A percentile compares a stretch with the other conserved stretches of the same genome.
Evolutionary conservation across 2,888 invertebrate genomes (phyloP).

Genomic region (Stenotaenia linearis): DNA sequence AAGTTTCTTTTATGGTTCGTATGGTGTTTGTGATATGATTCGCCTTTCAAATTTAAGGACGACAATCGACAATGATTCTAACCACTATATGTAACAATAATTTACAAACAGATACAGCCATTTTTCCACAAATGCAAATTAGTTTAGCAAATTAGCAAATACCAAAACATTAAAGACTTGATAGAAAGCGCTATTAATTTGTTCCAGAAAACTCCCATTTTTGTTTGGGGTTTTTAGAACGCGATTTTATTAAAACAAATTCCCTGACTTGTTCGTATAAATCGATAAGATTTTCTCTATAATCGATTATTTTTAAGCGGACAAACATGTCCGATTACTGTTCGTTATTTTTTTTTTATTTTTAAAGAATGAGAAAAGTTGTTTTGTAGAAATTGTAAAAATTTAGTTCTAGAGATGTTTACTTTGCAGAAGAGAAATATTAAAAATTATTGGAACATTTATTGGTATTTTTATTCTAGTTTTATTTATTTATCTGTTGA

Average conservation of each 20-base stretch:
- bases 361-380: too few relatives aligned
- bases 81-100: too few relatives aligned
- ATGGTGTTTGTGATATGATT: neutral
- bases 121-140: too few relatives aligned
- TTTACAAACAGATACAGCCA: neutral
- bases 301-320: neutral
- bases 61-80: neutral
- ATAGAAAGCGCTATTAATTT: too few relatives aligned
- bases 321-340: neutral
- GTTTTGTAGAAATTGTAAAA: too few relatives aligned
- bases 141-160: too few relatives aligned
- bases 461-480: neutral
- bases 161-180: too few relatives aligned
- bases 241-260: neutral
- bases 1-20: neutral
- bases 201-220: too few relatives aligned
- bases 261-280: neutral
- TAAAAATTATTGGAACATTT: slow-evolving; percentile 4
- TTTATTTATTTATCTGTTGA: neutral
- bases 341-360: too few relatives aligned
- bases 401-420: neutral
- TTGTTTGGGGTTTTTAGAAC: too few relatives aligned
- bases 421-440: neutral
- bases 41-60: neutral
- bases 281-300: neutral